phyloP scores from a whole-genome alignment of 1,140 invertebrate genomes.

The Frieseomelitta varia region DNA sequence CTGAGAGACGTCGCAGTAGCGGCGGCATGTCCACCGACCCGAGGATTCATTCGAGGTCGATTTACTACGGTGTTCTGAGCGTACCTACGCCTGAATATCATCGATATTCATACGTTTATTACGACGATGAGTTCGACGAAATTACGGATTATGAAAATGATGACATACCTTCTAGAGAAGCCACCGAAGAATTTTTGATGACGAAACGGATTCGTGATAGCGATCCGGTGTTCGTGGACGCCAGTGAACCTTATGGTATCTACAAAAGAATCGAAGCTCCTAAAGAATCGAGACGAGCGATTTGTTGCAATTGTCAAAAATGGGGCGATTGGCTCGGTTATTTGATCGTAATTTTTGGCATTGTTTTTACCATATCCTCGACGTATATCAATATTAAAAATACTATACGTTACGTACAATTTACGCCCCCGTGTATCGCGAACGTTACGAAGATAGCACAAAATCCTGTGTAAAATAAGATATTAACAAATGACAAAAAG shows the following conservation, averaged over 20 bases:
- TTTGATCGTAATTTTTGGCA: conserved; percentile 82
- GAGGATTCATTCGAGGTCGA: conserved; percentile 73
- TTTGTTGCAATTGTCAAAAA: conserved; percentile 40
- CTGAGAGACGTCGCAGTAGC: conserved; percentile 61
- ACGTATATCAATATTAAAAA: conserved; percentile 85
- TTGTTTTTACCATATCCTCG: conserved; percentile 83
- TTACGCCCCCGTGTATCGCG: conserved; percentile 85
- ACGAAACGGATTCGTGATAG: conserved; percentile 38
- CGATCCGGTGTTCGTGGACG: conserved; percentile 59
- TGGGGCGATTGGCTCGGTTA: conserved; percentile 78
- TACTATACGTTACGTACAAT: conserved; percentile 83
- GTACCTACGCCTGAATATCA: conserved; percentile 40
- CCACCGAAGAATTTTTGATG: conserved; percentile 43
- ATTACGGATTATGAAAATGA: background rate
- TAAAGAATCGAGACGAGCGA: background rate
- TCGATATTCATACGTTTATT: conserved; percentile 75
- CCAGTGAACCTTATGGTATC: conserved; percentile 30
- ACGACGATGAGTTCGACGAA: conserved; percentile 63
- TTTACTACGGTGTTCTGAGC: conserved; percentile 57
- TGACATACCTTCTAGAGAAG: background rate
- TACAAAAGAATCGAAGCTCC: background rate
- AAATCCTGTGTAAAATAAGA: background rate
- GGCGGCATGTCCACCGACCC: conserved; percentile 63
- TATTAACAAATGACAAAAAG: background rate
- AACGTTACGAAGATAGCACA: conserved; percentile 75